Percentiles rank a stretch among this genome's conserved stretches.
Conservation (phyloP, 2,888 invertebrate genomes). For the Acheta domesticus region DNA sequence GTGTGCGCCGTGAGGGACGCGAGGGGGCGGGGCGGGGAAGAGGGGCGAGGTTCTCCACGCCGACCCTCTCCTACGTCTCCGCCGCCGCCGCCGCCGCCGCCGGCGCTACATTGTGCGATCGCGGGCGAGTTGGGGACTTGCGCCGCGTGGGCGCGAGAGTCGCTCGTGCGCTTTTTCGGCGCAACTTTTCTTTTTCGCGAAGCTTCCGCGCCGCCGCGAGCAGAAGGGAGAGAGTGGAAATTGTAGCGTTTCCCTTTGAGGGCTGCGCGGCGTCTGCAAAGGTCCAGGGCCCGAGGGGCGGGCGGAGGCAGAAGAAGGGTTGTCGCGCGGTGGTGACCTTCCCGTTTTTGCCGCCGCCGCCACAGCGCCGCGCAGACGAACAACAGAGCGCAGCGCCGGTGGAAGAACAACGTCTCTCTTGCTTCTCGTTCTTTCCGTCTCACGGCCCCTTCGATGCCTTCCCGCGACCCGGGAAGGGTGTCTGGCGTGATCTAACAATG, state of each 20-base stretch:
- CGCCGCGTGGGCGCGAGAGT: not conserved
- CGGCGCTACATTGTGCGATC: not conserved
- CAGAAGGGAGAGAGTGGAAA: not conserved
- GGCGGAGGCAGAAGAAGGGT: not conserved
- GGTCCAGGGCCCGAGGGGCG: too few species aligned
- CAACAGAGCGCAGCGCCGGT: too few species aligned
- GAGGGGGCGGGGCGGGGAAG: not conserved
- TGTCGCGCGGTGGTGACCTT: too few species aligned
- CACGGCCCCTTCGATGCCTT: too few species aligned
- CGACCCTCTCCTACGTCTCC: not conserved
- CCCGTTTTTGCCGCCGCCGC: too few species aligned
- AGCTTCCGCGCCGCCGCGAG: not conserved
- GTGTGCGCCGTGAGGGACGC: not conserved
- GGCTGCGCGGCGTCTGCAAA: not conserved
- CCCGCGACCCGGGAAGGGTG: too few species aligned
- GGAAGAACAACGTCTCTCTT: too few species aligned
- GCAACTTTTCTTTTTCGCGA: not conserved
- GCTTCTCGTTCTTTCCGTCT: too few species aligned
- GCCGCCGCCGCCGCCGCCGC: not conserved
- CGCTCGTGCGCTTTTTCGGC: not conserved
- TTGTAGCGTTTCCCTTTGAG: conserved; percentile 18
- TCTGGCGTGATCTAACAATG: too few species aligned
- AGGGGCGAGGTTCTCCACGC: not conserved
- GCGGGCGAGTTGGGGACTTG: not conserved
- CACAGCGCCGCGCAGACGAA: too few species aligned